Evolutionary conservation across 2,113 vertebrate genomes (phyloP).

Genomic region (Clinocottus analis): DNA sequence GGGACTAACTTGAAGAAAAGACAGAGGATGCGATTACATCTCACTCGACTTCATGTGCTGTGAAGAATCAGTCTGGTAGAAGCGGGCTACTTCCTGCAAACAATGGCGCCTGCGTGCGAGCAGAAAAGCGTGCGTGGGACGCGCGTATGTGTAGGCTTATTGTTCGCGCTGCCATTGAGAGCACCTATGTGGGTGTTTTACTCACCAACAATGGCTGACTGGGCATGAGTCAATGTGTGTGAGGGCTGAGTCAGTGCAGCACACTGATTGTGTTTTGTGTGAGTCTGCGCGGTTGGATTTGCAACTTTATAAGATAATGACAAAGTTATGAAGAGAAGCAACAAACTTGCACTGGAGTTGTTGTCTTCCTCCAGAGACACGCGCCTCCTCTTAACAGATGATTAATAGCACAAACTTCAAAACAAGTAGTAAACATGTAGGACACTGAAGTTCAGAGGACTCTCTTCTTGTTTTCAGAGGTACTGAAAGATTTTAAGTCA

Average conservation of each 20-base stretch:
- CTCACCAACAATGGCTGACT: constrained; percentile 62
- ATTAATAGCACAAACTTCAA: constrained; percentile 8
- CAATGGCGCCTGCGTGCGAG: constrained; percentile 7
- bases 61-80: constrained; percentile 18
- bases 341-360: constrained; percentile 22
- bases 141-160: constrained; percentile 56
- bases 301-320: constrained; percentile 23
- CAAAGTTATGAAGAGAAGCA: constrained; percentile 15
- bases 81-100: constrained; percentile 7
- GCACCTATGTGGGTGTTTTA: constrained; percentile 66
- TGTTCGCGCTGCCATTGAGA: constrained; percentile 55
- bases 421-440: neutral
- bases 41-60: neutral
- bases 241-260: constrained; percentile 56
- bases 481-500: neutral
- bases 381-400: constrained; percentile 10
- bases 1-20: neutral
- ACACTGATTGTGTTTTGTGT: constrained; percentile 33
- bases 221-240: constrained; percentile 63
- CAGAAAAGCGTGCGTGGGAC: constrained; percentile 43
- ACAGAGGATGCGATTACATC: neutral
- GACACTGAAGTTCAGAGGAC: neutral
- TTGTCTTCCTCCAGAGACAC: neutral
- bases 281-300: neutral
- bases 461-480: neutral